Base-by-base conservation (phyloP, 2,888 invertebrate species). In the Miltochrista miniata region DNA sequence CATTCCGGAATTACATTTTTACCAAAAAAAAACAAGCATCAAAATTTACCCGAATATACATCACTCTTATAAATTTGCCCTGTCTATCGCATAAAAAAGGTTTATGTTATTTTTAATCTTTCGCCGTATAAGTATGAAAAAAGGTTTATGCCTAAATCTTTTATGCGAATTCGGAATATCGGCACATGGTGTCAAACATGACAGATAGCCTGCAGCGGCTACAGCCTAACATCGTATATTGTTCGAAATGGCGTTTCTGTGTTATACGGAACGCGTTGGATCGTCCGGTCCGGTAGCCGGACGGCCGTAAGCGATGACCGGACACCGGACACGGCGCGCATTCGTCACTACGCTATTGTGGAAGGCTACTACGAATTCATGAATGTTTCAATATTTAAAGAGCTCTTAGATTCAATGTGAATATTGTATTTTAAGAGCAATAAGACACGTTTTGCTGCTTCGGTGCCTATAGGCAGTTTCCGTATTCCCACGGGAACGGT, bases 301-400 rank as follows among this genome's bases (percentile, higher is more conserved):
- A 54, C 63, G 67, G 59, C 43, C 62, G 67, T 74, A 79, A 76
- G 70, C 74, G 77, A 81, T 81, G 76, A 72, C 59, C 67, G 56
- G 54, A 56, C 59, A 55, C 70, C 70, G 68, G 68, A 81, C 76
- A 72, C 73, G 59, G 63, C 59, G 70, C 68, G 72, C 78, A 79
- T 81, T 79, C 79, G 79, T 80, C 81, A 79, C 70, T 50, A 38
- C 48, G 59, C 62, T 45, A 64, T 69, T 69, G 68, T 65, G 48
- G 7, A 40, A 38, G 30, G 10, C 52, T 69, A 68, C 68, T 54
- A 63, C 15, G 41, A 18, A 24, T 41, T 36, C 5, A 12, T 18
- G 30, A 42, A 52, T 47, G 34, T 41, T 54, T 33, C 5, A 24
- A 24, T 24, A 24, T 24, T 24, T 24, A 24, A 24, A 24, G 18